Evolutionary conservation across 2,113 vertebrate species (phyloP), one percentile per base, ranked within the genome.

Genomic region (Oreochromis tanganicae): DNA sequence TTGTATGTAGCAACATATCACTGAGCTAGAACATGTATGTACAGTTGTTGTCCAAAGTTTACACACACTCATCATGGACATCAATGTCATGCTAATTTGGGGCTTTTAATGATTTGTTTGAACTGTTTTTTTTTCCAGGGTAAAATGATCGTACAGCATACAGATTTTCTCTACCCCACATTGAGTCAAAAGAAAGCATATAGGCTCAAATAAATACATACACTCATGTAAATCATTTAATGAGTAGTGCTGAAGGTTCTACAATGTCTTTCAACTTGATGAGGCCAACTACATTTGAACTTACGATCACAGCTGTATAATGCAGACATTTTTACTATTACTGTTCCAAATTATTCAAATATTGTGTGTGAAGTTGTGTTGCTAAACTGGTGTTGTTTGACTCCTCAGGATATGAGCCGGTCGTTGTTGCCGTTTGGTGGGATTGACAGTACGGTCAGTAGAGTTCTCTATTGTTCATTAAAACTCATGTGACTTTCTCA

Each of bases 401-500:
- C 54, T 92, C 68, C 57, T 66, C 95, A 97, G 97, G 96, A 95
- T 41, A 89, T 93, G 56, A 97, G 93, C 91, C 96, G 73, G 57
- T 97, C 96, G 81, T 90, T 97, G 88, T 78, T 96, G 73, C 97
- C 97, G 75, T 97, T 97, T 88, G 91, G 95, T 94, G 91, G 95
- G 89, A 94, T 95, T 93, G 96, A 96, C 87, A 93, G 86, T 88
- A 84, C 92, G 96, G 97, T 98, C 91, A 94, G 96, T 98, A 95
- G 93, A 88, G 84, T 82, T 29, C 3, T 38, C 54, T 32, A 12
- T 11, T 71, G 11, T 68, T 52, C 32, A 19, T 12, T 5, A 24
- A 7, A 56, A 24, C 9, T 13, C 11, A 7, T 66, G 41, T 73
- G 68, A 48, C 41, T 57, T 14, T 21, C 50, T 71, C 14, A 9